phyloP scores from a whole-genome alignment of 2,888 invertebrate species.

The Scotopteryx bipunctaria region DNA sequence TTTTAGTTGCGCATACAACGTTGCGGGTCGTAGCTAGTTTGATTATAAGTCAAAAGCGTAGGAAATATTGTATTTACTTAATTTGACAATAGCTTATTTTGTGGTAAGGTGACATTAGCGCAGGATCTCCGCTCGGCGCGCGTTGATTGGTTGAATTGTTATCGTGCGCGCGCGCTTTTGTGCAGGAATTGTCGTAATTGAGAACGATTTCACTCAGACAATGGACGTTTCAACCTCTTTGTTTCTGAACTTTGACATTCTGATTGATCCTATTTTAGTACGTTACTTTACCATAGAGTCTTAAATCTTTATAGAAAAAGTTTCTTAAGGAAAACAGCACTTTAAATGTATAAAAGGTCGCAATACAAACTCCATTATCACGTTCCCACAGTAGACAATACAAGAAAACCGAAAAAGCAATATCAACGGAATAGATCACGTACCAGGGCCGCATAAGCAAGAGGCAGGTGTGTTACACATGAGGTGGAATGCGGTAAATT shows the following conservation, averaged over 20 bases:
- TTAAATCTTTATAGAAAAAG: too few relatives aligned
- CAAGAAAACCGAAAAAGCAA: slow-evolving; percentile 51
- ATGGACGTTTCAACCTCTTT: slow-evolving; percentile 35
- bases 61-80: too few relatives aligned
- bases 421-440: slow-evolving; percentile 72
- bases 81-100: too few relatives aligned
- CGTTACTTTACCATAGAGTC: too few relatives aligned
- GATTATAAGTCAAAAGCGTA: too few relatives aligned
- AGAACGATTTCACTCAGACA: slow-evolving; percentile 43
- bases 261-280: too few relatives aligned
- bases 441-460: slow-evolving; percentile 69
- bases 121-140: slow-evolving; percentile 60
- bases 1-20: too few relatives aligned
- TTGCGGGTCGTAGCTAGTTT: too few relatives aligned
- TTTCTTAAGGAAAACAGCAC: not conserved
- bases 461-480: slow-evolving; percentile 78
- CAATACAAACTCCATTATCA: slow-evolving; percentile 15
- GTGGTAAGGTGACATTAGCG: slow-evolving; percentile 54
- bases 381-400: slow-evolving; percentile 34
- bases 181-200: slow-evolving; percentile 49
- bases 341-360: slow-evolving; percentile 4
- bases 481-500: slow-evolving; percentile 83
- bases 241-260: slow-evolving; percentile 41
- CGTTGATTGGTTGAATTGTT: slow-evolving; percentile 65
- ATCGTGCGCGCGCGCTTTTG: slow-evolving; percentile 60